Base-by-base conservation (phyloP, 2,888 invertebrate species). In the Luffia ferchaultella region DNA sequence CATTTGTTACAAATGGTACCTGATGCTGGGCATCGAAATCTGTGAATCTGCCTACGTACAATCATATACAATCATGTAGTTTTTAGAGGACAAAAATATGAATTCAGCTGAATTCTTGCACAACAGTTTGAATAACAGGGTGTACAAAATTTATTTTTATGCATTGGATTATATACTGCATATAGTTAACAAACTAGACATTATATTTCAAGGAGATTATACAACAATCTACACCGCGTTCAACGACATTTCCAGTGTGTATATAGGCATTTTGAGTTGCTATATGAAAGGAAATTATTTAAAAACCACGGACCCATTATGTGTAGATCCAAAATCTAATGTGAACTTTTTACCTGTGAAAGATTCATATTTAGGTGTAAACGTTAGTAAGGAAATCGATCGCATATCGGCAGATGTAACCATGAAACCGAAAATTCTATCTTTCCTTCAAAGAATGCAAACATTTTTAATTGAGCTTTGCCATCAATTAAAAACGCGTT, bases 371-470 rank as follows among this genome's bases (percentile, higher is more conserved):
- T 17, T 49, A 20, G 49, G 44, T 20, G 45, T 49, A 30, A 43
- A 49, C 45, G 49, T 49, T 20, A 49, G 49, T 45, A 18, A 43
- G 40, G 19, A 44, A 50, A 50, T 46, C 45, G 45, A 50, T 43
- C 43, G 43, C 43, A 5, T 43, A 43, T 43, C 43, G 7, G 43
- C 16, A 43, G 45, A 45, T 48, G 44, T 46, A 16, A 51, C 48
- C 16, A 18, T 42, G 42, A 51, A 47, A 42, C 44, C 43, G 42
- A 45, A 46, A 51, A 51, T 51, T 45, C 15, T 20, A 51, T 46
- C 44, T 40, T 51, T 51, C 45, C 44, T 51, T 18, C 51, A 48
- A 48, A 41, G 47, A 18, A 51, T 47, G 46, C 47, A 48, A 51
- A 45, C 45, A 41, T 51, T n/a, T n/a, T 50, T 42, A 46, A 46